phyloP scores from a whole-genome alignment of 2,888 invertebrate species.

The Cephus runcator region DNA sequence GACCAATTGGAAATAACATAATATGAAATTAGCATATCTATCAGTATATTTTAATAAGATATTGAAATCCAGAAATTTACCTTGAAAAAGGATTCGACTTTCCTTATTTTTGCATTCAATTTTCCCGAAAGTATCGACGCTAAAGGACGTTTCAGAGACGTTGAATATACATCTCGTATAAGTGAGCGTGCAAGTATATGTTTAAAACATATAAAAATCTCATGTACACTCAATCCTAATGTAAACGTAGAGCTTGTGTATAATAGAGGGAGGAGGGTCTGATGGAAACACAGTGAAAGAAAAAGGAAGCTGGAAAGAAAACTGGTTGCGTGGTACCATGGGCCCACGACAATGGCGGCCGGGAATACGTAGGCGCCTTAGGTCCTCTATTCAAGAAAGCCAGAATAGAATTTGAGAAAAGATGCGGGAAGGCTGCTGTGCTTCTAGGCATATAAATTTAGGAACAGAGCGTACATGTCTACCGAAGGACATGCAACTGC shows the following conservation, averaged over 20 bases:
- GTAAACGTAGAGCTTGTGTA: neutral
- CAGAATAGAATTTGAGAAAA: constrained; percentile 44
- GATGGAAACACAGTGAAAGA: constrained; percentile 48
- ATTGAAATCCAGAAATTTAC: neutral
- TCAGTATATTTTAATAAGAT: neutral
- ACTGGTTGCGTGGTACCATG: constrained; percentile 37
- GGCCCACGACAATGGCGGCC: constrained; percentile 45
- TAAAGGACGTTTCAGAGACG: neutral
- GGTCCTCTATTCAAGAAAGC: constrained; percentile 48
- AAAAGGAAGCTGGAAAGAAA: constrained; percentile 26
- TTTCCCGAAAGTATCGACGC: neutral
- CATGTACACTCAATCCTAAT: neutral
- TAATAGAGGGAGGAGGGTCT: constrained; percentile 1
- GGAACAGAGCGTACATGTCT: neutral
- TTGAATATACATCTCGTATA: neutral
- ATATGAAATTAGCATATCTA: neutral
- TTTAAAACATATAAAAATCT: neutral
- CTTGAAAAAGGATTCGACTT: neutral
- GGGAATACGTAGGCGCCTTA: constrained; percentile 59
- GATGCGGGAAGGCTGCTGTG: constrained; percentile 29
- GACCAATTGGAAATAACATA: too few relatives aligned
- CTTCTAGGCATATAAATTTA: neutral
- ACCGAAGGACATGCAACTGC: neutral
- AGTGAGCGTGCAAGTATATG: neutral
- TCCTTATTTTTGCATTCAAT: neutral